Conservation (phyloP, 2,797 vertebrate species). For the Tarsius wallacei region DNA sequence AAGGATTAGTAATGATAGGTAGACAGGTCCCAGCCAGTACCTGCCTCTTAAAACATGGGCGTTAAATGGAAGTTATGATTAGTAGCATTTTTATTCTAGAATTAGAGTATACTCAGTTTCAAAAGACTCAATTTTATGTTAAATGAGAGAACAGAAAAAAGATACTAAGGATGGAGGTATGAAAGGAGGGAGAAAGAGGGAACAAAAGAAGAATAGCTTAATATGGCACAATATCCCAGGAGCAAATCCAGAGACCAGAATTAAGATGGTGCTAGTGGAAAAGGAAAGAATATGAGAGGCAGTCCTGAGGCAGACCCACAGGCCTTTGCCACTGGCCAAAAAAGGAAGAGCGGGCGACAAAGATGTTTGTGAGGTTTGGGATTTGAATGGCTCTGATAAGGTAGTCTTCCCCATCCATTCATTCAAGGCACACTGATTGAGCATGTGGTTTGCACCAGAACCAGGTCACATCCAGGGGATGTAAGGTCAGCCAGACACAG, state of each 20-base stretch:
- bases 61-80: neutral
- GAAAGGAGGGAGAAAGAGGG: neutral
- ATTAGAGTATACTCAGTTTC: too few relatives aligned
- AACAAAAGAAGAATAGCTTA: neutral
- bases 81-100: neutral
- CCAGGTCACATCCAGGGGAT: fast-evolving
- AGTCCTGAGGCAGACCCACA: neutral
- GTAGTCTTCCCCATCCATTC: neutral
- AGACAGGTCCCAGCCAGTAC: neutral
- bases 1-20: neutral
- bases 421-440: neutral
- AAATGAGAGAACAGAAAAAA: neutral
- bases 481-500: neutral
- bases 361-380: neutral
- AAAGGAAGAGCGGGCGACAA: neutral
- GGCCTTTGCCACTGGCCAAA: neutral
- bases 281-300: neutral
- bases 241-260: neutral
- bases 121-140: neutral
- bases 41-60: neutral
- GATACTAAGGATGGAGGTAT: neutral
- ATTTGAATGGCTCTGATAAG: neutral
- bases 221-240: neutral
- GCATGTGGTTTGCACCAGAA: neutral
- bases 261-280: neutral